A percentile compares a stretch with the other conserved stretches of the same genome.
These are phyloP conservation scores for Eptesicus fuscus DNA, from an alignment of 2,113 vertebrate genomes.

Conservation along the genomic window DNA sequence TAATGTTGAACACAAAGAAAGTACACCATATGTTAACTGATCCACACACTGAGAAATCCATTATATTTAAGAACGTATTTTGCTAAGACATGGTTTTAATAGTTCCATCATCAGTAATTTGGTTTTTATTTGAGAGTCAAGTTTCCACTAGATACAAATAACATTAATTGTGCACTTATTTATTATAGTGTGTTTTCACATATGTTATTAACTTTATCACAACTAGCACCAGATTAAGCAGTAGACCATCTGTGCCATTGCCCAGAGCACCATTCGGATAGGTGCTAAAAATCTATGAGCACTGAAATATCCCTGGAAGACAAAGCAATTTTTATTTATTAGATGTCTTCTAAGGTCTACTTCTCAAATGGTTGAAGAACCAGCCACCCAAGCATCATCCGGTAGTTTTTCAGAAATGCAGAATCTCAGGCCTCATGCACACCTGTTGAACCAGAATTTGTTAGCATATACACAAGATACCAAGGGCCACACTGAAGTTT, in stretches of 20 bases:
- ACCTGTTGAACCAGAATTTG: neutral
- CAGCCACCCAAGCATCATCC: neutral
- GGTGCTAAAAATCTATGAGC: neutral
- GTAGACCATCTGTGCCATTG: conserved; percentile 47
- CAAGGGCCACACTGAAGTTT: neutral
- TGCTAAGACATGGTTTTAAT: conserved; percentile 45
- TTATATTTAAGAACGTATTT: neutral
- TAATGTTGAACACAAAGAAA: conserved; percentile 7
- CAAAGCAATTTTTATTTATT: neutral
- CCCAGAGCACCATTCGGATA: neutral
- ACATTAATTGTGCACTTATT: conserved; percentile 62
- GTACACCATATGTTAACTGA: neutral
- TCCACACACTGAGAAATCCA: neutral
- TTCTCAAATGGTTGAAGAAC: neutral
- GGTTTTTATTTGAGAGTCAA: conserved; percentile 55
- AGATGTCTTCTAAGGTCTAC: neutral
- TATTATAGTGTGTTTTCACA: conserved; percentile 40
- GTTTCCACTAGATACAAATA: conserved; percentile 56
- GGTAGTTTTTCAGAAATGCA: neutral
- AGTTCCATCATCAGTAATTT: conserved; percentile 29
- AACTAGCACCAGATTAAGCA: neutral
- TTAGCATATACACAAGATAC: neutral
- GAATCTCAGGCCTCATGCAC: neutral
- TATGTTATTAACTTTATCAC: conserved; percentile 47
- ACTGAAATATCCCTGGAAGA: conserved; percentile 1